Conservation (phyloP, 2,888 invertebrate species). For the Nomada ferruginata region DNA sequence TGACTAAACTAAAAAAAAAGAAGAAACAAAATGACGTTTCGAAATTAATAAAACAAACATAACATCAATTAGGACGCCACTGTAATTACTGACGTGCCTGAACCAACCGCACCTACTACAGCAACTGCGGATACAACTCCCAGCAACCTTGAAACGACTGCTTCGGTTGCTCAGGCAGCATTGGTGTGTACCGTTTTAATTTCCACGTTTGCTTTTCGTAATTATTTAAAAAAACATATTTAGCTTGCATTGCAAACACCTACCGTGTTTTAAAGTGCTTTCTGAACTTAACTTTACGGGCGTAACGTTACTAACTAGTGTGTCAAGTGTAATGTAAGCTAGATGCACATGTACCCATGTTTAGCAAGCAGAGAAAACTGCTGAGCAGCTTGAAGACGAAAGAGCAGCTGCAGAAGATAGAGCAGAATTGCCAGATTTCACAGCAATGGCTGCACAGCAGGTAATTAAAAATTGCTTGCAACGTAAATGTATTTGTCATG, state of each 20-base stretch:
- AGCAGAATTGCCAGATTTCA: slow-evolving; percentile 84
- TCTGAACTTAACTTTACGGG: slow-evolving; percentile 15
- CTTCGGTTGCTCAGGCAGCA: slow-evolving; percentile 40
- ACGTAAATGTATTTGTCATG: not conserved
- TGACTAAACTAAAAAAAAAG: not conserved
- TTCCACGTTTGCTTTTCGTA: not conserved
- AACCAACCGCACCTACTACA: slow-evolving; percentile 64
- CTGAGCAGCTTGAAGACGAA: slow-evolving; percentile 84
- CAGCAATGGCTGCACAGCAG: slow-evolving; percentile 84
- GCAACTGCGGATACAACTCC: slow-evolving; percentile 76
- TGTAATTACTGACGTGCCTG: slow-evolving; percentile 48
- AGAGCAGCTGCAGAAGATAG: slow-evolving; percentile 83
- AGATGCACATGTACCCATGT: slow-evolving; percentile 53
- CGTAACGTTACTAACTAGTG: slow-evolving; percentile 20
- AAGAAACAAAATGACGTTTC: not conserved
- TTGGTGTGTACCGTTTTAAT: slow-evolving; percentile 62
- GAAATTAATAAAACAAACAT: slow-evolving; percentile 33
- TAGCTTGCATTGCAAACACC: slow-evolving; percentile 5
- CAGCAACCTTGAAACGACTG: slow-evolving; percentile 37
- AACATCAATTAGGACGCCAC: slow-evolving; percentile 51
- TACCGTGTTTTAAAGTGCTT: slow-evolving; percentile 11
- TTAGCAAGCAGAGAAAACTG: slow-evolving; percentile 80
- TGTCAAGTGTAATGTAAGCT: slow-evolving; percentile 46
- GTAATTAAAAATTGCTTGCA: slow-evolving; percentile 70
- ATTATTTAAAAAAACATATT: slow-evolving; percentile 13